A percentile compares a stretch with the other conserved stretches of the same genome.
phyloP scores from a whole-genome alignment of 2,797 vertebrate genomes.

The Aulostomus chinensis region DNA sequence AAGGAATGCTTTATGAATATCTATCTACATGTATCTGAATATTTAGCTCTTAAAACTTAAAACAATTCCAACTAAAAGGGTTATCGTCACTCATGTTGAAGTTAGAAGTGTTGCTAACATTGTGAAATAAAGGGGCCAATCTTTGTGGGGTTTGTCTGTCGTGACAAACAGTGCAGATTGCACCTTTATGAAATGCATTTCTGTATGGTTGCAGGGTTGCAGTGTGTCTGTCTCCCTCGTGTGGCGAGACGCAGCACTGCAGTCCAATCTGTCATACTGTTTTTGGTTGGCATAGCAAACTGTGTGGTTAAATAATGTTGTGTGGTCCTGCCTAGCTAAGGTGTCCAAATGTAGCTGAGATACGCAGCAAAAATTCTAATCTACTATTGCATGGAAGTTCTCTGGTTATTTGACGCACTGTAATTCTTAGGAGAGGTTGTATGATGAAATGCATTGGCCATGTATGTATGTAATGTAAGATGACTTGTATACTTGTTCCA shows the following conservation, averaged over 20 bases:
- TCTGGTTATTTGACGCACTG: slow-evolving; percentile 72
- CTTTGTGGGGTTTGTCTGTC: slow-evolving; percentile 40
- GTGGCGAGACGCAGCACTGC: slow-evolving; percentile 57
- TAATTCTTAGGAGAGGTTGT: slow-evolving; percentile 73
- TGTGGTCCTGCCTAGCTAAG: slow-evolving; percentile 73
- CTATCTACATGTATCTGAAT: slow-evolving; percentile 75
- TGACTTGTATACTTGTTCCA: slow-evolving; percentile 77
- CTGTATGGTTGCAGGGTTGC: slow-evolving; percentile 58
- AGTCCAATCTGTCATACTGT: slow-evolving; percentile 49
- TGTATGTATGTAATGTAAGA: slow-evolving; percentile 79
- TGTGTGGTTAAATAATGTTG: slow-evolving; percentile 70
- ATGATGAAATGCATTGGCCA: slow-evolving; percentile 71
- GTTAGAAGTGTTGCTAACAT: slow-evolving; percentile 67
- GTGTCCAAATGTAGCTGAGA: slow-evolving; percentile 70
- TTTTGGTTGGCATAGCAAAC: slow-evolving; percentile 74
- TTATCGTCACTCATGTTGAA: slow-evolving; percentile 65
- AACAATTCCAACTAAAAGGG: slow-evolving; percentile 56
- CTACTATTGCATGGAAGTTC: slow-evolving; percentile 78
- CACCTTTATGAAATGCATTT: slow-evolving; percentile 70
- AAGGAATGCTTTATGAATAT: slow-evolving; percentile 72
- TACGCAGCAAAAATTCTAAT: slow-evolving; percentile 56
- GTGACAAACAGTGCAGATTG: slow-evolving; percentile 44
- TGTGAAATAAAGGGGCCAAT: slow-evolving; percentile 61
- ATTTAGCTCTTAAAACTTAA: slow-evolving; percentile 69
- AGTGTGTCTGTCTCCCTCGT: slow-evolving; percentile 48